Base-by-base conservation (phyloP, 2,797 vertebrate species). In the Clarias fuscus region DNA sequence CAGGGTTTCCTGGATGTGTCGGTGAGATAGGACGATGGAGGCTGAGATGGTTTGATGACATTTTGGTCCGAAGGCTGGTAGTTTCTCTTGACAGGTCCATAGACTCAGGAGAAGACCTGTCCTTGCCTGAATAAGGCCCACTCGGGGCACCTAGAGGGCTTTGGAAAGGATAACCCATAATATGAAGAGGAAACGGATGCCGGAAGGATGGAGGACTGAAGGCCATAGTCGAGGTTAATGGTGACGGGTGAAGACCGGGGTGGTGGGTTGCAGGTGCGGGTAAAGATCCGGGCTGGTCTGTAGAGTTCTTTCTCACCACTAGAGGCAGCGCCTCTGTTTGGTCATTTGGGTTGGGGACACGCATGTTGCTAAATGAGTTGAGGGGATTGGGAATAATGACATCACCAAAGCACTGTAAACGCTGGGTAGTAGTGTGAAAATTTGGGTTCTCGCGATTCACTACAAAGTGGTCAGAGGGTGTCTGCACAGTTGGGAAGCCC, bases 121-220 rank as follows among this genome's bases (percentile, higher is more conserved):
- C 98, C 92, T 99, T 99, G 77, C 96, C 96, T 1, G 96, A 95
- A 92, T 97, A 98, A 92, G 96, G 95, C 58, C 94, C 96, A 0
- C 96, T 96, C 0, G 98, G 97, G 43, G 96, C 94, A 2, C 96
- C 97, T 93, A 99, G 89, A 0, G 96, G 96, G 92, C 94, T 96
- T 91, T 99, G 98, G 92, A 99, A 99, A 48, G 98, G 98, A 92
- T 99, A 99, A 71, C 97, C 98, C 97, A 99, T 98, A 83, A 99
- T 95, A 75, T 98, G 98, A 20, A 99, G 95, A 0, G 98, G 98
- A 87, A 99, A 98, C 0, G 98, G 98, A 91, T 99, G 98, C 88
- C 98, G 98, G 93, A 99, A 99, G 0, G 98, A 97, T 58, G 98
- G 96, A 6, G 97, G 96, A 93, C 97, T 97, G 86, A 99, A 99